A percentile compares a stretch with the other conserved stretches of the same genome.
phyloP scores from a whole-genome alignment of 1,140 invertebrate genomes.

The Trypoxylus dichotomus region DNA sequence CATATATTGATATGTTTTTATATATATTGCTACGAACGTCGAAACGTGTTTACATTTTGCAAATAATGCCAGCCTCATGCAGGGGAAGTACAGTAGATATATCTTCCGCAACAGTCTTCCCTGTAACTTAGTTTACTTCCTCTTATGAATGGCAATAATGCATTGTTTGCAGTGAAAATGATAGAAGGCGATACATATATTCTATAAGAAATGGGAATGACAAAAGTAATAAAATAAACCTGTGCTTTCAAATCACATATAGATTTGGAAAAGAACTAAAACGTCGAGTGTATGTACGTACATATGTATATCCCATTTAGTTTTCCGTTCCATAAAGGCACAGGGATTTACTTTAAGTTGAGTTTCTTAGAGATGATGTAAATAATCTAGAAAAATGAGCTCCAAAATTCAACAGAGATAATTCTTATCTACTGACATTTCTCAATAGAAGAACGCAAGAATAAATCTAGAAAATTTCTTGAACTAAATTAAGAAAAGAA shows the following conservation, averaged over 20 bases:
- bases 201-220: not conserved
- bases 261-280: not conserved
- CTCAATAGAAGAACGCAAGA: too few species aligned
- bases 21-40: not conserved
- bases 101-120: not conserved
- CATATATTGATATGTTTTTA: not conserved
- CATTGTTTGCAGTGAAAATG: not conserved
- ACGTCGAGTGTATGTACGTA: not conserved
- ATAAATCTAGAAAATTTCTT: too few species aligned
- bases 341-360: too few species aligned
- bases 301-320: not conserved
- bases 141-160: not conserved
- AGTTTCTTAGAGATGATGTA: too few species aligned
- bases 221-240: slow-evolving; percentile 4
- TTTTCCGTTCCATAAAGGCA: not conserved
- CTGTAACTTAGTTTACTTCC: not conserved
- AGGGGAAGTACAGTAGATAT: slow-evolving; percentile 8
- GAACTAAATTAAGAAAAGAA: too few species aligned
- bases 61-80: not conserved
- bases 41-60: not conserved
- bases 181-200: not conserved
- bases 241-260: not conserved
- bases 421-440: too few species aligned
- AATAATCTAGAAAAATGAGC: too few species aligned
- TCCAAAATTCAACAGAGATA: too few species aligned